Percentiles rank a stretch among this genome's conserved stretches.
Conservation (phyloP, 1,140 invertebrate species). For the Hyles euphorbiae region DNA sequence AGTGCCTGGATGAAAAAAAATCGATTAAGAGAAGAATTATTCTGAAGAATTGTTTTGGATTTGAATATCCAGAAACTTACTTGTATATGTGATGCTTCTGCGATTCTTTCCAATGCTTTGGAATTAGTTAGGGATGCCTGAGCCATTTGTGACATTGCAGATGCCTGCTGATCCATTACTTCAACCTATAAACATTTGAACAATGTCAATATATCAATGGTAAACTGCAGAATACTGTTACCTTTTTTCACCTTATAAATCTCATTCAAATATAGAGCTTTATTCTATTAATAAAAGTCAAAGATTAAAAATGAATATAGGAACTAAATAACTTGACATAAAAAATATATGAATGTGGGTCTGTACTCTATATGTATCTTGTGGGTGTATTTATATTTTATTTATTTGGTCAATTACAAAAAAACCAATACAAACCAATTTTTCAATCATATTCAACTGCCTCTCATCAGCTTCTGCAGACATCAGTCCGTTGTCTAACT, state of each 20-base stretch:
- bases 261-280: too few species aligned
- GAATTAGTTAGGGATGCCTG: conserved; percentile 42
- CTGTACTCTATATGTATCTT: too few species aligned
- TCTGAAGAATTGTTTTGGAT: background rate
- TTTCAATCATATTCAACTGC: conserved; percentile 44
- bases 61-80: conserved; percentile 20
- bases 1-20: conserved; percentile 36
- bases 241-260: too few species aligned
- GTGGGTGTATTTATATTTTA: background rate
- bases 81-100: conserved; percentile 53
- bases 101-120: conserved; percentile 46
- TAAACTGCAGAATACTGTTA: too few species aligned
- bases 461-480: conserved; percentile 34
- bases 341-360: too few species aligned
- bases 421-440: conserved; percentile 33
- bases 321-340: too few species aligned
- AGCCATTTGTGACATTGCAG: conserved; percentile 46
- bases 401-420: conserved; percentile 1
- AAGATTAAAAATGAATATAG: too few species aligned
- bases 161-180: conserved; percentile 50
- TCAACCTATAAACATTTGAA: conserved; percentile 34
- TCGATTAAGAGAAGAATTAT: conserved; percentile 1
- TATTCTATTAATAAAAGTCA: too few species aligned
- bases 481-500: conserved; percentile 16
- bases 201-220: too few species aligned